phyloP scores from a whole-genome alignment of 2,797 vertebrate genomes.

The Neosalanx taihuensis region DNA sequence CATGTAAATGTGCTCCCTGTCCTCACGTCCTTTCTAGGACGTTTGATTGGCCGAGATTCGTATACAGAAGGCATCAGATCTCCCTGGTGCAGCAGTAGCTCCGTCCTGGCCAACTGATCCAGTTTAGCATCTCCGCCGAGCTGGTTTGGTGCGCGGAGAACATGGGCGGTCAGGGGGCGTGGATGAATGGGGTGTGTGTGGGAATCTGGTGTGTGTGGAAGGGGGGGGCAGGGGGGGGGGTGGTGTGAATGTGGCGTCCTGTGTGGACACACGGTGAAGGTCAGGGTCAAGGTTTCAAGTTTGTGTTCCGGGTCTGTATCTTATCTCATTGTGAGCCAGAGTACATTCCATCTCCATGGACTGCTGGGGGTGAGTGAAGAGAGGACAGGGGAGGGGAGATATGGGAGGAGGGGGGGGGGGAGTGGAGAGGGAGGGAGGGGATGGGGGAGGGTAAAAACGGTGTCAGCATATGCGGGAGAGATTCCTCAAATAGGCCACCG shows the following conservation, averaged over 20 bases:
- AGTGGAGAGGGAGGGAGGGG: not conserved
- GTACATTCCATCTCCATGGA: constrained; percentile 49
- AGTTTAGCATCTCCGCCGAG: not conserved
- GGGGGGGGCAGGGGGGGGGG: not conserved
- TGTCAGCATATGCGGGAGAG: constrained; percentile 68
- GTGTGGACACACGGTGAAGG: constrained; percentile 15
- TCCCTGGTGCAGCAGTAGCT: no score
- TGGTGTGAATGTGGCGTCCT: not conserved
- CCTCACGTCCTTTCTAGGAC: no score
- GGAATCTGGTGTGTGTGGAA: constrained; percentile 24
- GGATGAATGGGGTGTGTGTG: constrained; percentile 15
- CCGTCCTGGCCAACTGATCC: not conserved
- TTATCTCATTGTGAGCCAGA: constrained; percentile 49
- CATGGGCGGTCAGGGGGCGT: constrained; percentile 20
- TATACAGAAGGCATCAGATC: not conserved
- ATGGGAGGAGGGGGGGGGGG: constrained; percentile 8
- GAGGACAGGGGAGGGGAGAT: constrained; percentile 10
- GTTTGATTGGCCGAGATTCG: not conserved
- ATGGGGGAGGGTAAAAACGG: constrained; percentile 39
- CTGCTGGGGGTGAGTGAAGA: constrained; percentile 7
- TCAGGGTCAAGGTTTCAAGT: constrained; percentile 33
- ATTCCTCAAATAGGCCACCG: constrained; percentile 65
- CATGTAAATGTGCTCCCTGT: no score
- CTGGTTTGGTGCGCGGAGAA: constrained; percentile 11
- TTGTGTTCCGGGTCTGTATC: constrained; percentile 22